Evolutionary conservation across 2,797 vertebrate species (phyloP), one percentile per base, ranked within the genome.

Genomic region (Carapus acus): DNA sequence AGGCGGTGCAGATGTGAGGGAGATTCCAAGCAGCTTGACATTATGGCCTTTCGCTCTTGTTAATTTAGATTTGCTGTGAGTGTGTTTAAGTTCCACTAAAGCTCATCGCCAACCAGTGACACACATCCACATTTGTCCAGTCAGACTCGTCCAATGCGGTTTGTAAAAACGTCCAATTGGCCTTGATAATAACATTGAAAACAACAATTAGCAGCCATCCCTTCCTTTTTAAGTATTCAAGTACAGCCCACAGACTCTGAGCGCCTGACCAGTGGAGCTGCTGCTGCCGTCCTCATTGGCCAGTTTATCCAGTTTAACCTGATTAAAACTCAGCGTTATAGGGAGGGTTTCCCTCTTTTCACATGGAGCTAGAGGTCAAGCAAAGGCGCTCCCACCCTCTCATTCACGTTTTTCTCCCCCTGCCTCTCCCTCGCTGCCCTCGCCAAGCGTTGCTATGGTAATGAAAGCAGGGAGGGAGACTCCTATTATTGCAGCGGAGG

Each of bases 381-480:
- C 21, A 16, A 71, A 76, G 71, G 34, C 69, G 74, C 73, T 75
- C 71, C 74, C 73, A 54, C 69, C 69, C 60, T 77, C 74, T 78
- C 71, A 77, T 71, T 78, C 77, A 78, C 48, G 33, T 67, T 65
- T 69, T 43, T 12, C 47, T 61, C 42, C 53, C 69, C 64, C 58
- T 50, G 51, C 54, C 47, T 37, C 48, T 47, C 54, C 43, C 58
- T 43, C 55, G 48, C 58, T 46, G 51, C 69, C 62, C 65, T 77
- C 49, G 68, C 76, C 60, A 71, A 80, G 64, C 55, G 86, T 89
- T 87, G 87, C 83, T 82, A 87, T 90, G 88, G 71, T 83, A 88
- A 88, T 88, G 79, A 84, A 85, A 79, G 77, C 72, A 38, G 17
- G 45, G 74, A 45, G 33, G 54, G 54, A 51, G 53, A 14, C 47